Percentiles rank a stretch among this genome's conserved stretches.
Evolutionary conservation across 1,140 invertebrate genomes (phyloP).

Genomic region (Globodera ellingtonae): DNA sequence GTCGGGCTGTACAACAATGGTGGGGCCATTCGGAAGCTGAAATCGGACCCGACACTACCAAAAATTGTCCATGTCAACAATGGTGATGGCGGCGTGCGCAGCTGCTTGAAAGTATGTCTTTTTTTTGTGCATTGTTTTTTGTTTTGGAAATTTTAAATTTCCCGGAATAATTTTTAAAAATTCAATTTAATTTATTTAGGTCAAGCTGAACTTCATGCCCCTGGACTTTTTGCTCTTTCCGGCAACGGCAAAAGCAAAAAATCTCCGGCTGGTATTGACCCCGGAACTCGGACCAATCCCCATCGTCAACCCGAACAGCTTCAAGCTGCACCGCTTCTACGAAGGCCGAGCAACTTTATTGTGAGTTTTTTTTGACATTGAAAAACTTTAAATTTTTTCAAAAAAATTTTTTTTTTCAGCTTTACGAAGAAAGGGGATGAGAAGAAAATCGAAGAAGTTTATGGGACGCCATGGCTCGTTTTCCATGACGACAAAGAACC

Average conservation of each 20-base stretch:
- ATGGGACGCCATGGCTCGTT: constrained; percentile 26
- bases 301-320: constrained; percentile 13
- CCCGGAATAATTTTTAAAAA: no score
- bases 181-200: not conserved
- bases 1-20: not conserved
- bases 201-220: constrained; percentile 4
- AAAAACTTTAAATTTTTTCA: not conserved
- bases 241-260: constrained; percentile 1
- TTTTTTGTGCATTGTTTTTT: no score
- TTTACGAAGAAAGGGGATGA: not conserved
- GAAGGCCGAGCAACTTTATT: not conserved
- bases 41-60: not conserved
- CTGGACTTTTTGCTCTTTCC: constrained; percentile 15
- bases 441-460: constrained; percentile 17
- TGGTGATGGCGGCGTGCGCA: not conserved
- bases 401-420: no score
- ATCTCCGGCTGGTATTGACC: not conserved
- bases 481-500: not conserved
- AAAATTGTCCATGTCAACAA: not conserved
- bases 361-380: constrained; percentile 3
- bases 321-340: constrained; percentile 16
- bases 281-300: not conserved
- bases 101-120: not conserved
- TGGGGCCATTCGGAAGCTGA: not conserved
- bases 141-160: no score